A percentile compares a stretch with the other conserved stretches of the same genome.
Evolutionary conservation across 2,113 vertebrate genomes (phyloP).

Genomic region (Australoheros scitulus): DNA sequence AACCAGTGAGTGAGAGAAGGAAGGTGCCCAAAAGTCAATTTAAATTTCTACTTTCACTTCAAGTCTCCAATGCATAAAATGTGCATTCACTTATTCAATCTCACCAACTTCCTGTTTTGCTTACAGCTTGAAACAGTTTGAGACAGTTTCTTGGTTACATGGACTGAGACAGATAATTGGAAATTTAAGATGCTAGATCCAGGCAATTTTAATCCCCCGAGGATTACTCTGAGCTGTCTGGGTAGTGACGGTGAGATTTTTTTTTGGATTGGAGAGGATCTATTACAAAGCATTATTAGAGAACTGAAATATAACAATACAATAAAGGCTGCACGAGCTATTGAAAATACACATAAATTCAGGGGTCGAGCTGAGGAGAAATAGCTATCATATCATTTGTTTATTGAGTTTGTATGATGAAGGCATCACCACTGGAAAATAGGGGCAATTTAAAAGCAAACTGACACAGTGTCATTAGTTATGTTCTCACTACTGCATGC

Average conservation of each 20-base stretch:
- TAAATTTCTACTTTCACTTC: conserved; percentile 45
- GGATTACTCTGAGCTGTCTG: conserved; percentile 4
- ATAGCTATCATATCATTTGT: neutral
- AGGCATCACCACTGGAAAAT: conserved; percentile 19
- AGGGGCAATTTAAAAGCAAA: conserved; percentile 29
- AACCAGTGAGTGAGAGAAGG: neutral
- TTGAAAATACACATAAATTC: neutral
- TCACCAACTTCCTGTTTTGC: conserved; percentile 15
- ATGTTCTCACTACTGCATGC: conserved; percentile 34
- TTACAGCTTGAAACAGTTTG: conserved; percentile 15
- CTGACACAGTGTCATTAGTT: conserved; percentile 39
- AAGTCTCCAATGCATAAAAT: conserved; percentile 48
- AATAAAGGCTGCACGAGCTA: neutral
- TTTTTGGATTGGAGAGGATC: conserved; percentile 5
- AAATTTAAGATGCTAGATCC: conserved; percentile 29
- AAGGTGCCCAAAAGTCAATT: conserved; percentile 43
- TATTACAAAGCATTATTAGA: neutral
- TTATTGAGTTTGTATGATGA: conserved; percentile 11
- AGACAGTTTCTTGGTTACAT: conserved; percentile 19
- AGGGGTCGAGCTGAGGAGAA: neutral
- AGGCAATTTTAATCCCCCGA: conserved; percentile 11
- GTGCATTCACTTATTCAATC: conserved; percentile 31
- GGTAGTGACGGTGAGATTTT: neutral
- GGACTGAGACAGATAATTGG: conserved; percentile 29
- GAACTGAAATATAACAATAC: neutral